Evolutionary conservation across 2,888 invertebrate genomes (phyloP), one percentile per base, ranked within the genome.

Genomic region (Melipona bicolor): DNA sequence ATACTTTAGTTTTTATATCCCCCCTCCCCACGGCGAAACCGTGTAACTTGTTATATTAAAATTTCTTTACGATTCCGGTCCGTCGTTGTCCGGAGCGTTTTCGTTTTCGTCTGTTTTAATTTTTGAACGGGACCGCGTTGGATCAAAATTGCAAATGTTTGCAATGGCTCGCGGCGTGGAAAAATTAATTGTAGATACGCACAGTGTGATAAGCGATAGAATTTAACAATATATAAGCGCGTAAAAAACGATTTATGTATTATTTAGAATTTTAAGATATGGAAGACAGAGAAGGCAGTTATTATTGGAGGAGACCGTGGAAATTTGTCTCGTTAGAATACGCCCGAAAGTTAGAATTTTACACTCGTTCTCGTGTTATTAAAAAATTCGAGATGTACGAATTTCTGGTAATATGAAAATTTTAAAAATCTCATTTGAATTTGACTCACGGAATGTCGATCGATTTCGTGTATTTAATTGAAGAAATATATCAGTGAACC

Each of bases 1-100:
- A 79, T 84, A 67, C 73, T 85, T 85, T 62, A 64, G 65, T 71
- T 75, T 80, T 71, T 73, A 56, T 49, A 61, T 27, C 36, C 36
- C 36, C 9, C 43, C 17, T 24, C 19, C 65, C 32, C 11, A 27
- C 68, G 43, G 32, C 24, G 11, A 15, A 21, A 24, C 61, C 24
- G 24, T 15, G 32, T 17, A 49, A 74, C 43, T 68, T 50, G 52
- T 64, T 72, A 69, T 75, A 81, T 81, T 78, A 78, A 75, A 84
- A 78, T 78, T 81, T 74, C 64, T 36, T 77, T 59, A 70, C 62
- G 64, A 74, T 73, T 11, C 21, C 17, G 15, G 52, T 19, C 27
- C 13, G 19, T 4, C 50, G 32, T 69, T 77, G 32, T 15, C 2
- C 2, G n/a, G 4, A 9, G 52, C 24, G 15, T 54, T 75, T 27